A percentile compares a stretch with the other conserved stretches of the same genome.
Evolutionary conservation across 2,113 vertebrate species (phyloP).

Genomic region (Balaeniceps rex): DNA sequence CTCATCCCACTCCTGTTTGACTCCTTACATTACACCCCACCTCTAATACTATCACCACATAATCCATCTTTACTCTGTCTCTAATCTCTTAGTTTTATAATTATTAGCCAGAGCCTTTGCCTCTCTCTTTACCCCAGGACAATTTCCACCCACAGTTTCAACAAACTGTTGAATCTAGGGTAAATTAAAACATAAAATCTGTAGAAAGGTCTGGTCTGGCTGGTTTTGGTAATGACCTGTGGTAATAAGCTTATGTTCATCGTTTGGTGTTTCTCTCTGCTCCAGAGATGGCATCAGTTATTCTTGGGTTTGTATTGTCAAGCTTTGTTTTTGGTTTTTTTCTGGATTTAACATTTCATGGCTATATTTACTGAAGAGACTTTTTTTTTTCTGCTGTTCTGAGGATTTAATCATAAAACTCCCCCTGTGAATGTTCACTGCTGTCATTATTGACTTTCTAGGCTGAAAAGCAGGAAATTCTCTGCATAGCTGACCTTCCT

Average conservation of each 20-base stretch:
- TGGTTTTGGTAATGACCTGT: neutral
- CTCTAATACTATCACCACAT: neutral
- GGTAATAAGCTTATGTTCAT: neutral
- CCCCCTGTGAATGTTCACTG: constrained; percentile 2
- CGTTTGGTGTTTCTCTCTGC: neutral
- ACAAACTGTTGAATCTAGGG: neutral
- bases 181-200: neutral
- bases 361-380: neutral
- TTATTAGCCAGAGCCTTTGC: neutral
- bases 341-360: neutral
- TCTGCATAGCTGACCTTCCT: constrained; percentile 54
- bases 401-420: constrained; percentile 8
- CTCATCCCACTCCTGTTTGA: neutral
- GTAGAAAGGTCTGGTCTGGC: neutral
- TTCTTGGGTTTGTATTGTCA: neutral
- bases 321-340: neutral
- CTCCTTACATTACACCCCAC: neutral
- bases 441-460: constrained; percentile 46
- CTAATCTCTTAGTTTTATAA: neutral
- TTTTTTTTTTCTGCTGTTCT: neutral
- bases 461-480: constrained; percentile 70
- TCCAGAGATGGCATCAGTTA: neutral
- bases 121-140: neutral
- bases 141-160: neutral
- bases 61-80: neutral